Conservation (phyloP, 2,113 vertebrate genomes). For the Ellobius talpinus region DNA sequence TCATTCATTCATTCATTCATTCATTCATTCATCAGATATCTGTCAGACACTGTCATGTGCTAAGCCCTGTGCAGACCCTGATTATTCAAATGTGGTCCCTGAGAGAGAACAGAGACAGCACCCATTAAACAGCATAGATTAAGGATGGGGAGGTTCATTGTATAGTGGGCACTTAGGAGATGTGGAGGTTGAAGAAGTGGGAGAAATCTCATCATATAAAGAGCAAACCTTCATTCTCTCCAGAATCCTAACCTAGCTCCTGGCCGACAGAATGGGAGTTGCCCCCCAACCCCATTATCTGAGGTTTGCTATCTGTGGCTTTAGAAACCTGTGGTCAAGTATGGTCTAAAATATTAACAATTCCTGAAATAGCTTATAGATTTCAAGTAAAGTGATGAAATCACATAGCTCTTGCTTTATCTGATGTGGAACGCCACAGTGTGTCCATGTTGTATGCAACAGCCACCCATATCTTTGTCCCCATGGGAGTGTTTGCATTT, state of each 20-base stretch:
- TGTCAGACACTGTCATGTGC: background rate
- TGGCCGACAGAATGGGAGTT: background rate
- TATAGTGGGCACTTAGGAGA: background rate
- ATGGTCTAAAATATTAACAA: background rate
- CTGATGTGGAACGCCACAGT: background rate
- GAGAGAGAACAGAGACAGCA: background rate
- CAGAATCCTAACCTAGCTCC: background rate
- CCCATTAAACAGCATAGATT: background rate
- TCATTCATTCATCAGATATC: background rate
- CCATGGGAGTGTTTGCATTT: background rate
- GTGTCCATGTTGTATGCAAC: background rate
- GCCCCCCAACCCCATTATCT: background rate
- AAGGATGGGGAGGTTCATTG: background rate
- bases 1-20: background rate
- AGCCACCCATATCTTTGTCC: background rate
- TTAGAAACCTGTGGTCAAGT: background rate
- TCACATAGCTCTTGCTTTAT: background rate
- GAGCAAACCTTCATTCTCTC: background rate
- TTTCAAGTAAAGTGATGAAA: background rate
- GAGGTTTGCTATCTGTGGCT: background rate
- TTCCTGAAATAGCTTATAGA: background rate
- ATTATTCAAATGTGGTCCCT: background rate
- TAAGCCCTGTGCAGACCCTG: background rate
- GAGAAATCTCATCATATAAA: background rate
- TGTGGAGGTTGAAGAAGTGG: background rate